Evolutionary conservation across 2,888 invertebrate genomes (phyloP).

Genomic region (Calameuta pallipes): DNA sequence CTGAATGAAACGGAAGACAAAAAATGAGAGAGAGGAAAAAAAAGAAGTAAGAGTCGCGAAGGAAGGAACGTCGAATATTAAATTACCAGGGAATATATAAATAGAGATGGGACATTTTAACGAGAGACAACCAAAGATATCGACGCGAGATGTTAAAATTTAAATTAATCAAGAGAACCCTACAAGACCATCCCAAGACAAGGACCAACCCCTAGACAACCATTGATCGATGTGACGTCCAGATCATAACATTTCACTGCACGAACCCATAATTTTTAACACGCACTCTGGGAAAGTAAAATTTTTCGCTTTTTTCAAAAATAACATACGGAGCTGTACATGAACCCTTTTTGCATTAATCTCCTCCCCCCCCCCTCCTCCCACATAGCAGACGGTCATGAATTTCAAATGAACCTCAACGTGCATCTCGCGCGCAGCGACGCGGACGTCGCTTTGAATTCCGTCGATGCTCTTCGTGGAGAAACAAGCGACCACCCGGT

Average conservation of each 20-base stretch:
- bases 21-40: neutral
- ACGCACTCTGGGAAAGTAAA: neutral
- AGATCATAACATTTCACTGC: neutral
- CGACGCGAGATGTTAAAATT: neutral
- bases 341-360: constrained; percentile 4
- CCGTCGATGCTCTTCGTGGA: neutral
- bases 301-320: neutral
- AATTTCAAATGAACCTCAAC: constrained; percentile 38
- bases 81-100: constrained; percentile 42
- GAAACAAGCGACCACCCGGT: neutral
- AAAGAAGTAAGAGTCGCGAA: neutral
- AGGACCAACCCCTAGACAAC: neutral
- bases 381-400: constrained; percentile 25
- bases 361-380: constrained; percentile 2
- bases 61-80: constrained; percentile 32
- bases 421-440: constrained; percentile 20
- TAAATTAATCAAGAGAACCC: neutral
- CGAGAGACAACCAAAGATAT: constrained; percentile 13
- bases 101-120: constrained; percentile 36
- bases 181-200: neutral
- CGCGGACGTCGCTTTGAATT: neutral
- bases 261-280: neutral
- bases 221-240: neutral
- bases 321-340: neutral
- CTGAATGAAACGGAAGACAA: neutral